Base-by-base conservation (phyloP, 2,888 invertebrate genomes). In the Pterostichus niger region DNA sequence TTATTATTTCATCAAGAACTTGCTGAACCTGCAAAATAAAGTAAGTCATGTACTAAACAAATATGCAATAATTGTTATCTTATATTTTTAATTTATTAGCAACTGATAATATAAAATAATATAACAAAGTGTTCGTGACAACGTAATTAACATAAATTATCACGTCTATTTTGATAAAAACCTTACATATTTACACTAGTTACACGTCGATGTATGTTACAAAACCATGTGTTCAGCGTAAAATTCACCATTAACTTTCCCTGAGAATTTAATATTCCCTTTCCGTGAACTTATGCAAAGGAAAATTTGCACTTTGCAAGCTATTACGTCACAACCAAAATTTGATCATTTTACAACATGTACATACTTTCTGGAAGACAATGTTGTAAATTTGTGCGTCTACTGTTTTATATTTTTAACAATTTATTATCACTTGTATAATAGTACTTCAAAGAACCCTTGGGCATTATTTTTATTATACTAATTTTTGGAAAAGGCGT, bases 371-470 rank as follows among this genome's bases (percentile, higher is more conserved):
- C 49, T 52, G 75, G 75, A 75, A 75, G 75, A 75, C 75, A 52
- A 52, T 75, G 52, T 75, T 75, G 75, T 75, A 75, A 75, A 75
- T 75, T 75, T 75, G 75, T 75, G 75, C 75, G 49, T 75, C 75
- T 75, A 52, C 17, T 49, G 31, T 75, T 15, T 44, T 75, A 6
- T 24, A 17, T 7, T 40, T 40, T 9, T 40, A 3, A n/a, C 5
- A 7, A 9, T 9, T 40, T 40, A 40, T 40, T 40, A 40, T 40
- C 40, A 40, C 40, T 35, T 35, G 3, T 6, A 35, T 35, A 35
- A n/a, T n/a, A n/a, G n/a, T n/a, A n/a, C 6, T 40, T 40, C 9
- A 6, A 40, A 7, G 40, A 40, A 40, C 9, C 40, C 40, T 40
- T 40, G 24, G 24, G 2, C 24, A 24, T 40, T 40, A 40, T 7